Evolutionary conservation across 2,888 invertebrate genomes (phyloP).

Genomic region (Drosophila paracracens): DNA sequence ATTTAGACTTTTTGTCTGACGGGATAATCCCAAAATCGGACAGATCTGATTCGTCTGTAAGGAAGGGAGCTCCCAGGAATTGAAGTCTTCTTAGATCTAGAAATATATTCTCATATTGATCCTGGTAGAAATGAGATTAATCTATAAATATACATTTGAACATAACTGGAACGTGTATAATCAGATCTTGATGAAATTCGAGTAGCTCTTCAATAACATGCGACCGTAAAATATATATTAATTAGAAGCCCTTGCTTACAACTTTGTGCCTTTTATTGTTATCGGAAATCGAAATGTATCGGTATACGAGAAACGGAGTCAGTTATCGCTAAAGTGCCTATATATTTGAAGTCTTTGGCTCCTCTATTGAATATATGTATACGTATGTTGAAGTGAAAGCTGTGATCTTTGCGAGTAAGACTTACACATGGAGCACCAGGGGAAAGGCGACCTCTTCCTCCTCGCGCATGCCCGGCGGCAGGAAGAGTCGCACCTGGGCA

Average conservation of each 20-base stretch:
- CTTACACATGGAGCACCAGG: conserved; percentile 93
- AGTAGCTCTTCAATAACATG: not conserved
- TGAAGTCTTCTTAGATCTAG: not conserved
- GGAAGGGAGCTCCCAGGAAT: not conserved
- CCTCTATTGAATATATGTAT: no score
- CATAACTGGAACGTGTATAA: not conserved
- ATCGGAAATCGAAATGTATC: no score
- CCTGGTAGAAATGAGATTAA: not conserved
- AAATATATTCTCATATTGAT: no score
- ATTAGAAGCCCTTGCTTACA: not conserved
- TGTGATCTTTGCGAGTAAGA: not conserved
- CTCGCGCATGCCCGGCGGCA: conserved; percentile 93
- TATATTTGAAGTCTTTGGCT: not conserved
- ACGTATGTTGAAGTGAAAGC: conserved; percentile 48
- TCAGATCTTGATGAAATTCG: not conserved
- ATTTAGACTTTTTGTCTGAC: not conserved
- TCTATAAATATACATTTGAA: not conserved
- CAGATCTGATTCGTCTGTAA: not conserved
- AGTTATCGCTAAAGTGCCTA: not conserved
- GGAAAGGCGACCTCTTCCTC: conserved; percentile 93
- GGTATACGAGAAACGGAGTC: not conserved
- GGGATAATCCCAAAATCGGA: not conserved
- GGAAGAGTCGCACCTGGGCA: conserved; percentile 91
- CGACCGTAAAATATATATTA: not conserved
- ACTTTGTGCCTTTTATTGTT: not conserved